Percentiles rank a stretch among this genome's conserved stretches.
Conservation (phyloP, 2,113 vertebrate genomes). For the Haemorhous mexicanus region DNA sequence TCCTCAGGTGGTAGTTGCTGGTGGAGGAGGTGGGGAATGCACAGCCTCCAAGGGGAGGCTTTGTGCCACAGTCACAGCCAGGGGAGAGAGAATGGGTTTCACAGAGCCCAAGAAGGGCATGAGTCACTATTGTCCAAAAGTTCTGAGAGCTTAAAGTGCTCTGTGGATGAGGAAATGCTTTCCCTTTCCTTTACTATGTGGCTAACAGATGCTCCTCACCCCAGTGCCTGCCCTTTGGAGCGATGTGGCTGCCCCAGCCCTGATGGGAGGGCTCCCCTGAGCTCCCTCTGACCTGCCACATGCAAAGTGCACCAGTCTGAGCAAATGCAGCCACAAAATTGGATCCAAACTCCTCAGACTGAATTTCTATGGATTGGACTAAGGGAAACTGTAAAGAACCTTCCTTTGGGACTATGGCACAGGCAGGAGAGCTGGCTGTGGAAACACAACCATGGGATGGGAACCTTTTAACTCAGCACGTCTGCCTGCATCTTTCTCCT, state of each 20-base stretch:
- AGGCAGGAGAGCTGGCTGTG: background rate
- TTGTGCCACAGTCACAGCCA: background rate
- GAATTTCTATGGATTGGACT: background rate
- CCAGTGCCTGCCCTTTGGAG: no score
- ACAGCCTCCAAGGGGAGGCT: background rate
- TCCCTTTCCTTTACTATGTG: background rate
- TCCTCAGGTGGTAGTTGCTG: background rate
- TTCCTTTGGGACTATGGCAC: background rate
- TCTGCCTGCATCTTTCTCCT: background rate
- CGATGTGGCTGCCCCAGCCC: background rate
- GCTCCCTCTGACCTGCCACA: background rate
- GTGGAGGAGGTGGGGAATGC: background rate
- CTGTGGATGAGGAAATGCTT: background rate
- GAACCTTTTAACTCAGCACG: background rate
- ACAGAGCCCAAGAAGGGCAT: fast-evolving
- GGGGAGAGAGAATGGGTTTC: background rate
- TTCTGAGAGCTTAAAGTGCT: background rate
- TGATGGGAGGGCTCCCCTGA: background rate
- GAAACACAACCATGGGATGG: fast-evolving
- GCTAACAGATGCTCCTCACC: background rate
- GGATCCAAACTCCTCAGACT: background rate
- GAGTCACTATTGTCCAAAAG: background rate
- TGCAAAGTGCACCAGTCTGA: background rate
- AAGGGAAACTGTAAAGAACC: background rate
- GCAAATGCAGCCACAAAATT: background rate